Evolutionary conservation across 2,113 vertebrate species (phyloP).

Genomic region (Sinosuthora webbiana): DNA sequence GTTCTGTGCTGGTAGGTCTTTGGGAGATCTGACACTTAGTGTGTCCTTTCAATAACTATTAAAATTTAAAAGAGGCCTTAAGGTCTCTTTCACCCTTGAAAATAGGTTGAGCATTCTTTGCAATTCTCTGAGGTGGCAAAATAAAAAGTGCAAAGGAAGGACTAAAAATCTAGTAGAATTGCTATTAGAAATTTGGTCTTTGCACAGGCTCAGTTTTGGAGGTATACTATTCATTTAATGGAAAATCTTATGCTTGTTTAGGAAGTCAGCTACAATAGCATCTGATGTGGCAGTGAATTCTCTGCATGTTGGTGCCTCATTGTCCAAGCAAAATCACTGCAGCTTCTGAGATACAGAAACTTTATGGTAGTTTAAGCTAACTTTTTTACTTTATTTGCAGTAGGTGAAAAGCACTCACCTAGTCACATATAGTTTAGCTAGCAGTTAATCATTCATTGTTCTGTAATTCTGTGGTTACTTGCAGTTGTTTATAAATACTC

Average conservation of each 20-base stretch:
- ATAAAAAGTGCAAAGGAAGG: not conserved
- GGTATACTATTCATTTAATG: not conserved
- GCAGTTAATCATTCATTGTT: not conserved
- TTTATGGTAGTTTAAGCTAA: not conserved
- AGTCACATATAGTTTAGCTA: not conserved
- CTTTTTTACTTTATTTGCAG: not conserved
- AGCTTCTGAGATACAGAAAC: not conserved
- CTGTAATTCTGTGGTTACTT: not conserved
- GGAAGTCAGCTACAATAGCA: not conserved
- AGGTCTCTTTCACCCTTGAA: not conserved
- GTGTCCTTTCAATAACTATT: not conserved
- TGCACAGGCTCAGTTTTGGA: not conserved
- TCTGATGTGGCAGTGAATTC: not conserved
- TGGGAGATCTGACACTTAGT: not conserved
- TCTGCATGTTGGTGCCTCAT: accelerated
- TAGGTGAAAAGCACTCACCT: not conserved
- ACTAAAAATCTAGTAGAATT: not conserved
- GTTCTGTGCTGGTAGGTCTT: not conserved
- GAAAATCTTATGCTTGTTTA: not conserved
- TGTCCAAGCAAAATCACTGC: not conserved
- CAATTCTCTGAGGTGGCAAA: not conserved
- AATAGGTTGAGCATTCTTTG: not conserved
- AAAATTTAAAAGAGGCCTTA: not conserved
- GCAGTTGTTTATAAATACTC: not conserved
- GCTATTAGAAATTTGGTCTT: not conserved